Conservation (phyloP, 2,888 invertebrate species). For the Eulithis prunata region DNA sequence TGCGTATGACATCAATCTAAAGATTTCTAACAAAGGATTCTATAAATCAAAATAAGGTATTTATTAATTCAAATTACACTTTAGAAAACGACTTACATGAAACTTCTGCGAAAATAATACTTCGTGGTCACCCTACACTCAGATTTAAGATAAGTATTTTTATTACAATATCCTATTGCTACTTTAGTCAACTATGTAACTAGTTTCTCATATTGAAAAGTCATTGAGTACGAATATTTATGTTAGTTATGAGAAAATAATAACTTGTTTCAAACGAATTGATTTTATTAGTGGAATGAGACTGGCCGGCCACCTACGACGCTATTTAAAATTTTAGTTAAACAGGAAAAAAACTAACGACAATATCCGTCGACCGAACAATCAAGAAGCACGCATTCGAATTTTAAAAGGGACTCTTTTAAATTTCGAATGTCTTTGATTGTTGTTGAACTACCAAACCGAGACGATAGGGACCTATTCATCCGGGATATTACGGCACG, state of each 20-base stretch:
- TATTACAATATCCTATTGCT: conserved; percentile 8
- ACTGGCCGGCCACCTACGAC: conserved; percentile 47
- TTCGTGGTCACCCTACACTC: conserved; percentile 10
- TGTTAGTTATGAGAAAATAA: conserved; percentile 21
- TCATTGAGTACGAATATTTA: background rate
- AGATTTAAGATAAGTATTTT: background rate
- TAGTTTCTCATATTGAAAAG: conserved; percentile 10
- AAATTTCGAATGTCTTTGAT: conserved; percentile 32
- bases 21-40: no score
- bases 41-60: no score
- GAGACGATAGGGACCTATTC: conserved; percentile 32
- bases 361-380: conserved; percentile 43
- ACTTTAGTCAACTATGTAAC: background rate
- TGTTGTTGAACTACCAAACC: conserved; percentile 49
- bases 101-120: background rate
- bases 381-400: conserved; percentile 46
- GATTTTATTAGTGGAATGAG: conserved; percentile 16
- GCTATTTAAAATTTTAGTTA: conserved; percentile 25
- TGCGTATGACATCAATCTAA: no score
- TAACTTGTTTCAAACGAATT: conserved; percentile 20
- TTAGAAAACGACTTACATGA: background rate
- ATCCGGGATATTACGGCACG: conserved; percentile 52
- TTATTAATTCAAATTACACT: conserved; percentile 1
- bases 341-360: conserved; percentile 43
- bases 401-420: conserved; percentile 22